Base-by-base conservation (phyloP, 2,797 vertebrate genomes). In the Microctenopoma stevenorrisi region DNA sequence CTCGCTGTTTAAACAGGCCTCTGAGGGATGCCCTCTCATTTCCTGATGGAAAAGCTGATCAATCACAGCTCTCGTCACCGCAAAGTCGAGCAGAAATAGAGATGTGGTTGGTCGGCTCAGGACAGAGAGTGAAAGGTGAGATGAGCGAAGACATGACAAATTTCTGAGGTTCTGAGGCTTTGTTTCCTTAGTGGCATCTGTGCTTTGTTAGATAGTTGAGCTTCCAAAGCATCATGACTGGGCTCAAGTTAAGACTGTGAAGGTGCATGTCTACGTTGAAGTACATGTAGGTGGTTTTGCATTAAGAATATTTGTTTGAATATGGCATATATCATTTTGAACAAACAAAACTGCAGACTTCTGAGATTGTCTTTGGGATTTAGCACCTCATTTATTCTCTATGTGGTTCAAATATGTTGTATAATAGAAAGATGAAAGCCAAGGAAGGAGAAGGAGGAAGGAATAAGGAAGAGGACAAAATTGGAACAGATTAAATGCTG, bases 31-130 rank as follows among this genome's bases (percentile, higher is more conserved):
- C 85, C 87, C 82, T 88, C 87, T 92, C 88, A 87, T 91, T 92
- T 92, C 86, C 83, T 89, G 75, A 56, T 88, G 88, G 87, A 90
- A 90, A 90, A 91, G 72, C 85, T 89, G 85, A 88, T 91, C 89
- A 83, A 88, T 92, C 83, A 85, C 78, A 55, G 72, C 80, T 85
- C 87, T 91, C 88, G 67, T 84, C 84, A 79, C 84, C 77, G 75
- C 2, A 35, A 72, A 76, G 77, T 52, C 40, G 0, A 37, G 30
- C 25, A 75, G 81, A 53, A 79, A 72, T 12, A 3, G 57, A 76
- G 69, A 71, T 76, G 79, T 62, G 25, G 68, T 60, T 28, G 28
- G 68, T 48, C 9, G 35, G 54, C 50, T 42, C 0, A 2, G 61
- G 70, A 79, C 46, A 4, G 30, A 51, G 26, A 64, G 52, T 46